phyloP scores from a whole-genome alignment of 1,140 invertebrate species.

The Hycleus cichorii region DNA sequence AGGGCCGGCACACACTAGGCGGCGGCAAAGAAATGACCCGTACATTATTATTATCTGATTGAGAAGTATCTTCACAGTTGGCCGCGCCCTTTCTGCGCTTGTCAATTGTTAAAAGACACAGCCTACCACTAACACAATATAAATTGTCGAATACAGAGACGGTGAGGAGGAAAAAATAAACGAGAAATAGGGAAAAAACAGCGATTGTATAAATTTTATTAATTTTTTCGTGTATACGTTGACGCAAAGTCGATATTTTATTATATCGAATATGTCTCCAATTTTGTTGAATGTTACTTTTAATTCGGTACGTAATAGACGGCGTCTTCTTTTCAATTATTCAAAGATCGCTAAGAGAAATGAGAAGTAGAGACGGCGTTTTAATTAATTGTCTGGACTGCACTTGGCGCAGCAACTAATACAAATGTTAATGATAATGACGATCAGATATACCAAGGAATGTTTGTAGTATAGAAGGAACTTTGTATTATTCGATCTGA shows the following conservation, averaged over 20 bases:
- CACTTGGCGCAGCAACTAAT: too few relatives aligned
- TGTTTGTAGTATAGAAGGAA: too few relatives aligned
- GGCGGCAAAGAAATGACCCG: constrained; percentile 33
- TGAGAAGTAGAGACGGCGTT: too few relatives aligned
- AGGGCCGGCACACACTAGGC: constrained; percentile 1
- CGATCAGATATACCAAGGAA: too few relatives aligned
- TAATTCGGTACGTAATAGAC: too few relatives aligned
- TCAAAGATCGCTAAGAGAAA: too few relatives aligned
- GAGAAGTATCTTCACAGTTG: constrained; percentile 37
- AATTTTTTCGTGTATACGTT: not conserved
- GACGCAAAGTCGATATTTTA: not conserved
- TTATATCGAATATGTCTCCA: not conserved
- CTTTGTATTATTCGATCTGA: too few relatives aligned
- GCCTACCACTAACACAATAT: constrained; percentile 3
- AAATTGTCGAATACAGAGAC: not conserved
- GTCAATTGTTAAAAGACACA: constrained; percentile 29
- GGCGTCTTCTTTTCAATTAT: too few relatives aligned
- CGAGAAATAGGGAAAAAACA: not conserved
- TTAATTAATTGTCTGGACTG: too few relatives aligned
- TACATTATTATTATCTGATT: constrained; percentile 35
- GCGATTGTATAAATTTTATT: not conserved
- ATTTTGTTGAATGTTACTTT: too few relatives aligned
- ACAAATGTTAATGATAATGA: too few relatives aligned
- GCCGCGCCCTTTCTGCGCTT: constrained; percentile 33
- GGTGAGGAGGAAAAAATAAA: too few relatives aligned